Evolutionary conservation across 1,140 invertebrate genomes (phyloP), one percentile per base, ranked within the genome.

Genomic region (Pseudomyrmex sp.): DNA sequence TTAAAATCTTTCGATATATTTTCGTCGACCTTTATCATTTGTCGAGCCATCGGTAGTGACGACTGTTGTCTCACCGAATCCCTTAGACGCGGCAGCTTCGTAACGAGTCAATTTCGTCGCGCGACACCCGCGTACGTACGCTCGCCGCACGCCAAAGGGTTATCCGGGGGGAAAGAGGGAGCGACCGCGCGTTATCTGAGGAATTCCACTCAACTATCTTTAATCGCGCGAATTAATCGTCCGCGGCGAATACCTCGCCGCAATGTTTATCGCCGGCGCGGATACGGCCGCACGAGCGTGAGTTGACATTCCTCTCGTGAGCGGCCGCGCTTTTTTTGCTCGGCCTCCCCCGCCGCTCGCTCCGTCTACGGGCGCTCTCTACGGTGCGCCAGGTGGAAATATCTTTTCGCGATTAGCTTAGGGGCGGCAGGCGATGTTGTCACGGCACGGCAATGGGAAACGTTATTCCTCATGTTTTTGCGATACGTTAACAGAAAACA

Each of bases 401-500:
- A 89, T 89, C 87, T 88, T 75, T 74, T 46, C 76, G 58, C 84
- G 87, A 89, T 89, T 89, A 89, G 84, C 62, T 58, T 46, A 46
- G 59, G 59, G 86, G 79, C 65, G 82, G 72, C 75, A 63, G 58
- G 84, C 69, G 69, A 85, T 52, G 74, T 65, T 79, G 85, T 87
- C 88, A 89, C 88, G 85, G 63, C 85, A 89, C 72, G 85, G 80
- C 88, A 89, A 85, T 87, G 82, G 85, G 73, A 87, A 89, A 89
- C 88, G 85, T 89, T 89, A 89, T 85, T 89, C 61, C 85, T 89
- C 88, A 83, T 89, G 88, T 89, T 89, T 89, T 87, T 88, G 88
- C 88, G 88, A 89, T 89, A 89, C 88, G 88, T 89, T 89, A 89
- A 89, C 88, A 89, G 85, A 89, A 89, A 89, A 89, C 88, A 89